A percentile compares a stretch with the other conserved stretches of the same genome.
These are phyloP conservation scores for Cataglyphis rosenhaueri DNA, from an alignment of 2,888 invertebrate genomes.

Conservation along the genomic window DNA sequence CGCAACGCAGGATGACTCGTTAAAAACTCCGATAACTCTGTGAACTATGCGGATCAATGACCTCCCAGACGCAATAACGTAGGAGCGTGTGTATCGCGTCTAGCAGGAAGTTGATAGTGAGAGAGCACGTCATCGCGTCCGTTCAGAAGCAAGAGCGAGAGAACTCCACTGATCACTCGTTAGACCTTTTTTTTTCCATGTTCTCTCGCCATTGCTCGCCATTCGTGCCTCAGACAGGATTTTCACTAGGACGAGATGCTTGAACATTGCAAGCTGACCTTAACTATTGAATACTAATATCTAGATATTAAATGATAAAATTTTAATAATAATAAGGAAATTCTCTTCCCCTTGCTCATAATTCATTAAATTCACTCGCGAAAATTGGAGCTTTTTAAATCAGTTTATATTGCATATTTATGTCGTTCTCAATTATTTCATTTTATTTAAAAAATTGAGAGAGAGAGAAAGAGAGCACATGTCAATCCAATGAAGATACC, in stretches of 20 bases:
- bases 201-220: not conserved
- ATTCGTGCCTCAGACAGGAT: not conserved
- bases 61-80: slow-evolving; percentile 61
- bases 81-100: slow-evolving; percentile 72
- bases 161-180: not conserved
- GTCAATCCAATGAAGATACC: not conserved
- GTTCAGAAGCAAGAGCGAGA: slow-evolving; percentile 50
- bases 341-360: too few relatives aligned
- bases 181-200: not conserved
- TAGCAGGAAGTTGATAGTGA: slow-evolving; percentile 75
- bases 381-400: not conserved
- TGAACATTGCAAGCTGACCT: not conserved
- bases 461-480: too few relatives aligned
- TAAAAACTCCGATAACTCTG: slow-evolving; percentile 60
- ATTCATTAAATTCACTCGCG: not conserved
- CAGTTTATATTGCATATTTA: not conserved
- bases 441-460: not conserved
- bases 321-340: not conserved
- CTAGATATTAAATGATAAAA: not conserved
- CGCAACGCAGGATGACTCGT: slow-evolving; percentile 21
- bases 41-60: slow-evolving; percentile 70
- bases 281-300: not conserved
- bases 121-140: slow-evolving; percentile 66
- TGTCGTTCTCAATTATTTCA: not conserved
- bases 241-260: not conserved